phyloP scores from a whole-genome alignment of 2,113 vertebrate genomes.

The Nanorana parkeri region DNA sequence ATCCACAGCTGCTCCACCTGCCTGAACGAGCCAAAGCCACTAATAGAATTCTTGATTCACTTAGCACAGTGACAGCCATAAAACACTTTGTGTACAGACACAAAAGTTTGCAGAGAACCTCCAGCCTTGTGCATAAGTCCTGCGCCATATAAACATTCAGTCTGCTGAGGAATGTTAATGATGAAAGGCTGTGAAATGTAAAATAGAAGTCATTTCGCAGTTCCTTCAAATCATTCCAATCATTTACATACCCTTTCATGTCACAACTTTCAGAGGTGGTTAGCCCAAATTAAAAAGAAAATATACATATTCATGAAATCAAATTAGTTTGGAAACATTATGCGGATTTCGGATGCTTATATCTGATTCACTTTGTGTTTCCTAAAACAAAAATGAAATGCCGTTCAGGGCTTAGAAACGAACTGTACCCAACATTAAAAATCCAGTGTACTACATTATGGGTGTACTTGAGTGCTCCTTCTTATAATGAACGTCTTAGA shows the following conservation, averaged over 20 bases:
- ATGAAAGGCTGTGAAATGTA: constrained; percentile 9
- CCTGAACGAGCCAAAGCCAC: neutral
- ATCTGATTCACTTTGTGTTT: neutral
- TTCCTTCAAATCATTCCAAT: neutral
- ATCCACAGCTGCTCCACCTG: constrained; percentile 58
- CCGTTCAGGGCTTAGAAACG: too few relatives aligned
- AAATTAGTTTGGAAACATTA: constrained; percentile 13
- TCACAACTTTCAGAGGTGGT: neutral
- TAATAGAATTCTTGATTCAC: fast-evolving
- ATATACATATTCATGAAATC: constrained; percentile 29
- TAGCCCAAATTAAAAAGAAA: neutral
- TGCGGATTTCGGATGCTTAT: neutral
- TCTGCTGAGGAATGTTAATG: constrained; percentile 29
- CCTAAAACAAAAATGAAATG: too few relatives aligned
- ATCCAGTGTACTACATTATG: too few relatives aligned
- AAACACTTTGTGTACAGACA: constrained; percentile 4
- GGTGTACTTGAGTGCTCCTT: too few relatives aligned
- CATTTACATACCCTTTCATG: constrained; percentile 26
- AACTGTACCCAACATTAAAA: too few relatives aligned
- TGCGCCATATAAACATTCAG: constrained; percentile 12
- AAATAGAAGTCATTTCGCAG: constrained; percentile 7
- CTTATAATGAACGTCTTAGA: too few relatives aligned
- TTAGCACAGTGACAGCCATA: neutral
- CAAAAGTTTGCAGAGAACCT: constrained; percentile 7
- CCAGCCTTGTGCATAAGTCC: neutral